These are phyloP conservation scores for Grantiella picta DNA, from an alignment of 2,113 vertebrate genomes.

Conservation along the genomic window DNA sequence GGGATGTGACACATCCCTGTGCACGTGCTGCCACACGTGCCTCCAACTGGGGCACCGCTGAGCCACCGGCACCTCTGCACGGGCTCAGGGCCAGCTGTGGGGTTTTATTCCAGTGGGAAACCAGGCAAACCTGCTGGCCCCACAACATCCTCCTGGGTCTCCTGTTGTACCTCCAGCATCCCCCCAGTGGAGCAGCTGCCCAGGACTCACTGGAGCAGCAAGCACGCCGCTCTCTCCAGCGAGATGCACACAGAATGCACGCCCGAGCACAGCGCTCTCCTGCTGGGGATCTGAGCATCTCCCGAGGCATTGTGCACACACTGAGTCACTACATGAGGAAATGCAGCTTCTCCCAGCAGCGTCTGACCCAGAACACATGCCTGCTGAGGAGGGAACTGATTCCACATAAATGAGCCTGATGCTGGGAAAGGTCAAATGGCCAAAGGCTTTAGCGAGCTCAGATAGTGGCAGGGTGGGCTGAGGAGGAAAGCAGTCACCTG, in stretches of 20 bases:
- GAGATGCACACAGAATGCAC: accelerated
- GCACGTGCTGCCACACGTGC: accelerated
- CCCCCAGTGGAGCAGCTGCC: neutral
- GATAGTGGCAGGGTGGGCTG: neutral
- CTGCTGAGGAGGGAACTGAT: neutral
- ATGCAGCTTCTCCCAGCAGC: neutral
- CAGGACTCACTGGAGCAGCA: neutral
- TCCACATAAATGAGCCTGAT: neutral
- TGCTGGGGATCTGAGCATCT: neutral
- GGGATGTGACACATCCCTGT: neutral
- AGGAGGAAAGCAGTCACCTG: neutral
- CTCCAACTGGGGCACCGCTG: accelerated
- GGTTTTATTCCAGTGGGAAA: neutral
- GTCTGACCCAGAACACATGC: accelerated
- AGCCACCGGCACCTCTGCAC: accelerated
- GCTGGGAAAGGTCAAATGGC: neutral
- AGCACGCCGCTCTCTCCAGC: accelerated
- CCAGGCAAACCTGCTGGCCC: neutral
- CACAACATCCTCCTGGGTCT: neutral
- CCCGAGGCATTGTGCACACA: neutral
- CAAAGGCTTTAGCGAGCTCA: neutral
- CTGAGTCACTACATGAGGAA: neutral
- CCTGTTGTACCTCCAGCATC: neutral
- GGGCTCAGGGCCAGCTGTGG: neutral
- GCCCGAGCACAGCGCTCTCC: accelerated